Percentiles rank a stretch among this genome's conserved stretches.
phyloP scores from a whole-genome alignment of 2,797 vertebrate genomes.

The Onychomys leucogaster region DNA sequence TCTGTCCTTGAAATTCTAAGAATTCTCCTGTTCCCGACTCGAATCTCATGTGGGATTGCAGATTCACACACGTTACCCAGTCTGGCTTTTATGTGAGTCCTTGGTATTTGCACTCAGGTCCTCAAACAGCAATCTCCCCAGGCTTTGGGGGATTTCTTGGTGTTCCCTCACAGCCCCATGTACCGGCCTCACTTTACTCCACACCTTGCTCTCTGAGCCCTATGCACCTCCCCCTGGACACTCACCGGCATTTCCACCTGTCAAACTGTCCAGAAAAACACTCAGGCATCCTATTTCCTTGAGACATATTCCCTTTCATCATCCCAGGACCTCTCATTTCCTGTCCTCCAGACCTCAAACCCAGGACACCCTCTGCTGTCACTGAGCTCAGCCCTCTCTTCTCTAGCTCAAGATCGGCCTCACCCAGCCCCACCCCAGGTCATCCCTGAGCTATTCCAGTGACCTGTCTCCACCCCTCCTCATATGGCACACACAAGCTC shows the following conservation, averaged over 20 bases:
- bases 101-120: neutral
- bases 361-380: neutral
- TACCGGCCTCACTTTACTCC: neutral
- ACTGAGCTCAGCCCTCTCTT: neutral
- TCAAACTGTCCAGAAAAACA: neutral
- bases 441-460: neutral
- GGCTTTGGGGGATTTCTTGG: neutral
- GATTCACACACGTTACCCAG: neutral
- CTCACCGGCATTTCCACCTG: neutral
- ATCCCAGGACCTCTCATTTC: neutral
- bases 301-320: neutral
- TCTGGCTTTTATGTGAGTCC: neutral
- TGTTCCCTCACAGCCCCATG: rapidly evolving
- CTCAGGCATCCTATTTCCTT: neutral
- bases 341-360: neutral
- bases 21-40: neutral
- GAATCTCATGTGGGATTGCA: neutral
- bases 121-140: neutral
- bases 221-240: neutral
- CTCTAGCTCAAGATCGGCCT: neutral
- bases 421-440: neutral
- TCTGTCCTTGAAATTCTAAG: neutral
- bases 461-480: neutral
- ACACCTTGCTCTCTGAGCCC: neutral
- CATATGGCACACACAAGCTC: neutral